phyloP scores from a whole-genome alignment of 2,888 invertebrate species.

The Sinodicranocentrus sp. region DNA sequence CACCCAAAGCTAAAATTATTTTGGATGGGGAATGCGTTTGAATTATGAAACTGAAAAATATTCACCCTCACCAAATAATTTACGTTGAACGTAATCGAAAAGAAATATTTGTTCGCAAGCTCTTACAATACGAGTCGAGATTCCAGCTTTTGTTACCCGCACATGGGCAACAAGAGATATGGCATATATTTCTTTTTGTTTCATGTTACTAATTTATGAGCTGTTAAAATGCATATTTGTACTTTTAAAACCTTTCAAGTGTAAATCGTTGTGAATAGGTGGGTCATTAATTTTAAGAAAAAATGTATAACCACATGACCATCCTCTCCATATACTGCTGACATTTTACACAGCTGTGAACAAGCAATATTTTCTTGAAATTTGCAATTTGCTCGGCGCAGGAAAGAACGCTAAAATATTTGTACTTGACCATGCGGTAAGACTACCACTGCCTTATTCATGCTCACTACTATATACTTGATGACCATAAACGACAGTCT shows the following conservation, averaged over 20 bases:
- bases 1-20: too few relatives aligned
- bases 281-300: slow-evolving; percentile 37
- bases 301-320: neutral
- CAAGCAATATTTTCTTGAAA: neutral
- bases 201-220: slow-evolving; percentile 17
- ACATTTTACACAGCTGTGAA: neutral
- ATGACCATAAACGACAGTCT: slow-evolving; percentile 16
- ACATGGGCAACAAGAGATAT: too few relatives aligned
- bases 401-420: neutral
- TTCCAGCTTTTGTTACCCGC: too few relatives aligned
- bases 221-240: slow-evolving; percentile 27
- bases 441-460: neutral
- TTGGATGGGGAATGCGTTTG: too few relatives aligned
- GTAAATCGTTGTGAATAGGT: too few relatives aligned
- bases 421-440: neutral
- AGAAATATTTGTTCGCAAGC: too few relatives aligned
- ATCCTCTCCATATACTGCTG: slow-evolving; percentile 11
- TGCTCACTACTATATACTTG: neutral
- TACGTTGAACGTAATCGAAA: too few relatives aligned
- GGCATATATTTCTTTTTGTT: too few relatives aligned
- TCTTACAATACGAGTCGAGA: too few relatives aligned
- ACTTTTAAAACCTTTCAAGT: too few relatives aligned
- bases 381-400: slow-evolving; percentile 11
- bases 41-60: too few relatives aligned
- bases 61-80: too few relatives aligned